Evolutionary conservation across 2,888 invertebrate species (phyloP), one percentile per base, ranked within the genome.

Genomic region (Athalia circularis): DNA sequence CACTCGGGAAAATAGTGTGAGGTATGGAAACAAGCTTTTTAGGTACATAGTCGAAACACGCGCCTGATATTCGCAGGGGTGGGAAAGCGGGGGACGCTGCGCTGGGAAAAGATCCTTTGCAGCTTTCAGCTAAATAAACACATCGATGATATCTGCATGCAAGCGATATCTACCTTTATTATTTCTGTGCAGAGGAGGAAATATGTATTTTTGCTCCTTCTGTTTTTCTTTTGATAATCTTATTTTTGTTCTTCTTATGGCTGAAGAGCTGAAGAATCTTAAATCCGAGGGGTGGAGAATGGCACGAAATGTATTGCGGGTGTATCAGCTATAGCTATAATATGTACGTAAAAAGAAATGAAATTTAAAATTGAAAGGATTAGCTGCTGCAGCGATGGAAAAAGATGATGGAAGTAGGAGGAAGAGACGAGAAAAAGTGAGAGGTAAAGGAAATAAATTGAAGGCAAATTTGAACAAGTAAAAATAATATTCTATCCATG

Each of bases 81-180:
- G 70, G 15, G 65, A 50, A 9, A 68, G n/a, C n/a, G 9, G 45
- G 47, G 45, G 48, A 45, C 45, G 9, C 47, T 4, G 61, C 11
- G 61, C 13, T 13, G 11, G 9, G 29, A 72, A 15, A 47, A 47
- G n/a, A 45, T 72, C 59, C 47, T 72, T 8, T 13, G 72, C 29
- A 29, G 29, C 72, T 59, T 72, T 72, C 59, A 72, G 72, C 72
- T 72, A 47, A 59, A 72, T 59, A 72, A 72, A 72, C 72, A 72
- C 13, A 29, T 45, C 59, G n/a, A 11, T 57, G 59, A 59, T 57
- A 29, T 54, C 29, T 67, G 68, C 52, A 43, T 43, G 67, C n/a
- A 29, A 29, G 29, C 29, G 29, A 29, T 29, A 29, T 29, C 29
- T 29, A 29, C 29, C 29, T 29, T 29, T 29, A 29, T 29, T 29